These are phyloP conservation scores for Drosophila monieri DNA, from an alignment of 2,888 invertebrate species.

Conservation along the genomic window DNA sequence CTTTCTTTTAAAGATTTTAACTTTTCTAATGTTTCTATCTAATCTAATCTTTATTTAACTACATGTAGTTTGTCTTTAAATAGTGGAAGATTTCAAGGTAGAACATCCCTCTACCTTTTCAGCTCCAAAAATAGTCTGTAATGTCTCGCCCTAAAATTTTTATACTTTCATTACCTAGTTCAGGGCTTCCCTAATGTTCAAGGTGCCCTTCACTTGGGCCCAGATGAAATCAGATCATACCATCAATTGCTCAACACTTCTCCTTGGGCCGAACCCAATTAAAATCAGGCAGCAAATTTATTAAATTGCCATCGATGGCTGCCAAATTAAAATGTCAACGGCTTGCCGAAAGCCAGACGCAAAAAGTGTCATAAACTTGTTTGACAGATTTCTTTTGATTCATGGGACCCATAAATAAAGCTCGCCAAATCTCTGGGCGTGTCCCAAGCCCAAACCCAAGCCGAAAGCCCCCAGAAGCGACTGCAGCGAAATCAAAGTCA, in stretches of 20 bases:
- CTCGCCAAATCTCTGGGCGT: conserved; percentile 64
- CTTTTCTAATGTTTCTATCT: not conserved
- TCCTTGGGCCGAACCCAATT: conserved; percentile 54
- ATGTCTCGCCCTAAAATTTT: not conserved
- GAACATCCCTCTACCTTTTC: conserved; percentile 1
- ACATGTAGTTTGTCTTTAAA: not conserved
- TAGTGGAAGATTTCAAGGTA: not conserved
- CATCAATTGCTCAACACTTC: conserved; percentile 65
- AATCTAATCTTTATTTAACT: not conserved
- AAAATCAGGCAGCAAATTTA: conserved; percentile 64
- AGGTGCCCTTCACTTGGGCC: conserved; percentile 51
- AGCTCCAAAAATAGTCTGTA: conserved; percentile 4
- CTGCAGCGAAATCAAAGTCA: conserved; percentile 51
- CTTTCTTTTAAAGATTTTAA: not conserved
- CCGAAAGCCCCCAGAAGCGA: conserved; percentile 17
- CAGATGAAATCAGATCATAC: conserved; percentile 15
- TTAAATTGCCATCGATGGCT: conserved; percentile 74
- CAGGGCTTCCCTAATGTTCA: conserved; percentile 42
- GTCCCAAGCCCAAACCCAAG: conserved; percentile 39
- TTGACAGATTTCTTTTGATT: conserved; percentile 76
- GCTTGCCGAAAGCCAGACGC: conserved; percentile 44
- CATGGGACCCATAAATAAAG: conserved; percentile 69
- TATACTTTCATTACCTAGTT: conserved; percentile 37
- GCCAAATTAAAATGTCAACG: conserved; percentile 78
- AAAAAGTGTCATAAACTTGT: conserved; percentile 74